These are phyloP conservation scores for Scomberomorus guttatus DNA, from an alignment of 2,797 vertebrate genomes.

Conservation along the genomic window DNA sequence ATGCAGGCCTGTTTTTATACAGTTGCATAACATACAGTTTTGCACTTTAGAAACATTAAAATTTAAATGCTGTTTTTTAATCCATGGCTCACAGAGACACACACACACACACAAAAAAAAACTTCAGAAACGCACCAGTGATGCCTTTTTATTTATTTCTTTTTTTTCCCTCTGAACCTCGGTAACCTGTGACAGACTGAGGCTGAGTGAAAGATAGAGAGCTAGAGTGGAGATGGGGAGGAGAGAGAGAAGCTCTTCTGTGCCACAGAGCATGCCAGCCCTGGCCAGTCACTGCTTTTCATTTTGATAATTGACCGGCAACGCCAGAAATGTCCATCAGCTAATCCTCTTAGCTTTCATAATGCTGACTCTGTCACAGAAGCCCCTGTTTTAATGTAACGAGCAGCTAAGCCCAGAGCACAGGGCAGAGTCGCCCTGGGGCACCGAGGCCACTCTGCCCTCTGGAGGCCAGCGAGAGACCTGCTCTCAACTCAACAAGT, in stretches of 20 bases:
- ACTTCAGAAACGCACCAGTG: slow-evolving; percentile 55
- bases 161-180: slow-evolving; percentile 51
- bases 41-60: slow-evolving; percentile 84
- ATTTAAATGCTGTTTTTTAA: slow-evolving; percentile 82
- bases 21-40: slow-evolving; percentile 82
- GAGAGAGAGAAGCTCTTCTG: slow-evolving; percentile 67
- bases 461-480: slow-evolving; percentile 63
- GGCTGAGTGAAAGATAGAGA: slow-evolving; percentile 54
- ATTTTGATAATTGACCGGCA: slow-evolving; percentile 87
- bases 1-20: slow-evolving; percentile 66
- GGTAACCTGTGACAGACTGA: slow-evolving; percentile 73
- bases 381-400: slow-evolving; percentile 88
- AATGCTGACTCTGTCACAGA: slow-evolving; percentile 87
- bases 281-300: slow-evolving; percentile 82
- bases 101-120: slow-evolving; percentile 16
- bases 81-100: slow-evolving; percentile 62
- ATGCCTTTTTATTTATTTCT: slow-evolving; percentile 59
- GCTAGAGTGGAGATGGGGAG: slow-evolving; percentile 36
- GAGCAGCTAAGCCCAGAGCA: slow-evolving; percentile 79
- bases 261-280: slow-evolving; percentile 73
- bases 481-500: slow-evolving; percentile 63
- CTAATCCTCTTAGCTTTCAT: slow-evolving; percentile 89
- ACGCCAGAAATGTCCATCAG: slow-evolving; percentile 86
- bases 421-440: slow-evolving; percentile 49
- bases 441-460: slow-evolving; percentile 62